These are phyloP conservation scores for Macrophya annulata DNA, from an alignment of 2,888 invertebrate species.

Conservation along the genomic window DNA sequence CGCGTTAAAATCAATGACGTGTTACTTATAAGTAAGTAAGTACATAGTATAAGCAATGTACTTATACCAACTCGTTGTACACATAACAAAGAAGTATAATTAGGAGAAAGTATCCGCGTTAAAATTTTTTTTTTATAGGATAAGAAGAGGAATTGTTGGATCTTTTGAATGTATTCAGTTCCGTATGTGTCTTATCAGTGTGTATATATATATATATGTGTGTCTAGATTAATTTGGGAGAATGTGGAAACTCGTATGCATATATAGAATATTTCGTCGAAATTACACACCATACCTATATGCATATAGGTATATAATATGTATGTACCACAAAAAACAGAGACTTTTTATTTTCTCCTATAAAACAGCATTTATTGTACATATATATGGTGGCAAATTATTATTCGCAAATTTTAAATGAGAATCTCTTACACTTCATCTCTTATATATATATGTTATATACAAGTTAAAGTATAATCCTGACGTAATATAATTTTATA, in stretches of 20 bases:
- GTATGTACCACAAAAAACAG: background rate
- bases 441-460: background rate
- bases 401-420: background rate
- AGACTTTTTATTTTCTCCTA: constrained; percentile 1
- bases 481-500: constrained; percentile 10
- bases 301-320: no score
- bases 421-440: background rate
- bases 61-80: background rate
- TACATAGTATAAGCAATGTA: background rate
- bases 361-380: background rate
- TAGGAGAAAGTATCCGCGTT: constrained; percentile 35
- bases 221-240: background rate
- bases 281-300: background rate
- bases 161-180: background rate
- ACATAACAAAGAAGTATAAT: constrained; percentile 29
- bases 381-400: background rate
- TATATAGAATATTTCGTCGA: background rate
- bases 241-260: background rate
- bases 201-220: background rate
- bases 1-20: background rate
- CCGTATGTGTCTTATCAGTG: background rate
- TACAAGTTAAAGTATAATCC: background rate
- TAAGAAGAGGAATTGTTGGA: background rate
- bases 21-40: background rate
- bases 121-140: constrained; percentile 32